A percentile compares a stretch with the other conserved stretches of the same genome.
Conservation (phyloP, 2,797 vertebrate genomes). For the Chiloscyllium punctatum region DNA sequence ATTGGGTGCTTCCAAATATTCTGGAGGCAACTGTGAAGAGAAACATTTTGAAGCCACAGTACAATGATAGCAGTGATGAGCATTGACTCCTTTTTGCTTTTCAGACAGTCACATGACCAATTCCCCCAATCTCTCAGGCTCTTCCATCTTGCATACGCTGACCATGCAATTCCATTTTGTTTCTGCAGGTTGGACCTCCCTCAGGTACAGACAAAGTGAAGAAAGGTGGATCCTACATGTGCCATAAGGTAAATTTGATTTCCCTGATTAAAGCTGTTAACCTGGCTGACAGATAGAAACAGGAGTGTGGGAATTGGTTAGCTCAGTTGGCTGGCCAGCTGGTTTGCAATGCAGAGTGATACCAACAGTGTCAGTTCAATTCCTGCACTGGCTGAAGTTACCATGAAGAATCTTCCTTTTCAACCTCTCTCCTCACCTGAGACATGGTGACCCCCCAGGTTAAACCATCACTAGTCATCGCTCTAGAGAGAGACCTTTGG, state of each 20-base stretch:
- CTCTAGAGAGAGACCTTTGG: too few species aligned
- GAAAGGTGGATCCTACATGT: slow-evolving; percentile 99
- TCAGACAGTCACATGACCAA: not conserved
- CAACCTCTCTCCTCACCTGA: too few species aligned
- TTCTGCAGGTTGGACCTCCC: slow-evolving; percentile 71
- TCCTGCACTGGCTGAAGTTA: too few species aligned
- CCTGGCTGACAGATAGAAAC: too few species aligned
- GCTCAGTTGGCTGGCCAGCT: too few species aligned
- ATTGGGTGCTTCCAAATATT: not conserved
- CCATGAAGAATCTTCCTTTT: too few species aligned
- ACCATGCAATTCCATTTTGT: not conserved
- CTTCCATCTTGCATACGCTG: not conserved
- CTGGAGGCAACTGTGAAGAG: not conserved
- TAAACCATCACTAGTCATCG: too few species aligned
- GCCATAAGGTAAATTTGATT: slow-evolving; percentile 76
- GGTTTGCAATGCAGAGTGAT: too few species aligned
- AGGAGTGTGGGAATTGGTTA: too few species aligned
- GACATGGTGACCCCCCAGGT: too few species aligned
- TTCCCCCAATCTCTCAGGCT: not conserved
- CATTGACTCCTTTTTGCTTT: not conserved
- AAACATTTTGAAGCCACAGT: not conserved
- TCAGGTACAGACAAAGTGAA: slow-evolving; percentile 83
- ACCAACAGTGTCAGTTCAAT: too few species aligned
- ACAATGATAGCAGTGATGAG: not conserved
- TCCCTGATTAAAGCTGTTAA: too few species aligned